Evolutionary conservation across 2,888 invertebrate species (phyloP).

Genomic region (Leucophenga montana): DNA sequence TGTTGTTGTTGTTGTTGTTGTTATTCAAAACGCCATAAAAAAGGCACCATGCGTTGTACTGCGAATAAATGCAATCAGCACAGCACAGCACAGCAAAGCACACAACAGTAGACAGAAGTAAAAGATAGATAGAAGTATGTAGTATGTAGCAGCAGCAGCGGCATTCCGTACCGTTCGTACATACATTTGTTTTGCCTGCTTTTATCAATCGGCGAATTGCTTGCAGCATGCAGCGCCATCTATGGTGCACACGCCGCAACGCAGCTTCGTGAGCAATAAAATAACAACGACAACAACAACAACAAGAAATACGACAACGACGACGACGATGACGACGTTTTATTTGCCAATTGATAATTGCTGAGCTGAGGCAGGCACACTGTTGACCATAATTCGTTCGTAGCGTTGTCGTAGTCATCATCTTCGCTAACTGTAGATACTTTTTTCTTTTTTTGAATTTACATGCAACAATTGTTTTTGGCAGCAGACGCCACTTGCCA

Average conservation of each 20-base stretch:
- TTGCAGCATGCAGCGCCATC: conserved; percentile 61
- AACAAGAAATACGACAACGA: too few relatives aligned
- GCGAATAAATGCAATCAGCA: neutral
- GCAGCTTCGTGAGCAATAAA: too few relatives aligned
- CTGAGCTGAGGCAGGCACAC: neutral
- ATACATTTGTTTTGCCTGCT: neutral
- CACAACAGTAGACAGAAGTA: too few relatives aligned
- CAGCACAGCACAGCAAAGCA: neutral
- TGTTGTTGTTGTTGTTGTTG: too few relatives aligned
- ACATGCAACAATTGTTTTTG: conserved; percentile 56
- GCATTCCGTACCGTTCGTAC: too few relatives aligned
- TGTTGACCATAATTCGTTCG: conserved; percentile 22
- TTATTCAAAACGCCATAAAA: too few relatives aligned
- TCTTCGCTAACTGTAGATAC: neutral
- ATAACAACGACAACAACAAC: too few relatives aligned
- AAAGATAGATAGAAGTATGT: neutral
- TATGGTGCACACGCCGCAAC: conserved; percentile 54
- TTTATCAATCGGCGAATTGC: neutral
- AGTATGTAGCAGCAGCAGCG: too few relatives aligned
- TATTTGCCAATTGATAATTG: conserved; percentile 29
- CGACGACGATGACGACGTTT: conserved; percentile 44
- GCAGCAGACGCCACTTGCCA: too few relatives aligned
- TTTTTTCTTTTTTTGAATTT: too few relatives aligned
- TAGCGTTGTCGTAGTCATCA: conserved; percentile 43
- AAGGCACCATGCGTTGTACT: too few relatives aligned